Evolutionary conservation across 2,888 invertebrate genomes (phyloP).

Genomic region (Polydesmus complanatus): DNA sequence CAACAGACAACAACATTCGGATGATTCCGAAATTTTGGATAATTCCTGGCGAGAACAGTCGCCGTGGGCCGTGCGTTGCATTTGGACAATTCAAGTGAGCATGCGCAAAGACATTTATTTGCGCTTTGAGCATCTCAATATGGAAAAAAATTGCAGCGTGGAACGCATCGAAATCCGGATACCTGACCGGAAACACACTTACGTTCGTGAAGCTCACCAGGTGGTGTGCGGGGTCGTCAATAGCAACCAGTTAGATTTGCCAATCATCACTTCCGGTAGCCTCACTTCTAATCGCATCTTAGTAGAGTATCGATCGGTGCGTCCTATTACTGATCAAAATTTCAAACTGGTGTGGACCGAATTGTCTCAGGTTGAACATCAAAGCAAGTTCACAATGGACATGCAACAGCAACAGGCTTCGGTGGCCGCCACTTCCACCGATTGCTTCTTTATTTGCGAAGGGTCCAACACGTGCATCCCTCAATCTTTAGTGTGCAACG

Average conservation of each 20-base stretch:
- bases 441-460: slow-evolving; percentile 76
- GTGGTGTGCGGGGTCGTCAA: slow-evolving; percentile 6
- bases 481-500: slow-evolving; percentile 68
- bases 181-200: slow-evolving; percentile 13
- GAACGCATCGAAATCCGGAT: slow-evolving; percentile 17
- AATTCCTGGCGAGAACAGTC: slow-evolving; percentile 27
- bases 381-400: slow-evolving; percentile 15
- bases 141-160: slow-evolving; percentile 14
- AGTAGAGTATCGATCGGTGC: slow-evolving; percentile 17
- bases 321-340: slow-evolving; percentile 1
- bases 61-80: slow-evolving; percentile 43
- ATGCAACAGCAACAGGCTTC: slow-evolving; percentile 35
- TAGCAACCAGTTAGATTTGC: slow-evolving; percentile 48
- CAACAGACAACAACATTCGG: neutral
- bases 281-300: slow-evolving; percentile 16
- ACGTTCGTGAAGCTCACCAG: slow-evolving; percentile 5
- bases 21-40: neutral
- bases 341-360: slow-evolving; percentile 86
- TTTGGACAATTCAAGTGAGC: slow-evolving; percentile 50
- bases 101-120: slow-evolving; percentile 68
- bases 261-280: slow-evolving; percentile 22
- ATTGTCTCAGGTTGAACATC: slow-evolving; percentile 46
- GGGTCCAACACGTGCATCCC: slow-evolving; percentile 69
- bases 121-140: slow-evolving; percentile 47
- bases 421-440: slow-evolving; percentile 27